phyloP scores from a whole-genome alignment of 2,113 vertebrate species.

The Propithecus coquereli region DNA sequence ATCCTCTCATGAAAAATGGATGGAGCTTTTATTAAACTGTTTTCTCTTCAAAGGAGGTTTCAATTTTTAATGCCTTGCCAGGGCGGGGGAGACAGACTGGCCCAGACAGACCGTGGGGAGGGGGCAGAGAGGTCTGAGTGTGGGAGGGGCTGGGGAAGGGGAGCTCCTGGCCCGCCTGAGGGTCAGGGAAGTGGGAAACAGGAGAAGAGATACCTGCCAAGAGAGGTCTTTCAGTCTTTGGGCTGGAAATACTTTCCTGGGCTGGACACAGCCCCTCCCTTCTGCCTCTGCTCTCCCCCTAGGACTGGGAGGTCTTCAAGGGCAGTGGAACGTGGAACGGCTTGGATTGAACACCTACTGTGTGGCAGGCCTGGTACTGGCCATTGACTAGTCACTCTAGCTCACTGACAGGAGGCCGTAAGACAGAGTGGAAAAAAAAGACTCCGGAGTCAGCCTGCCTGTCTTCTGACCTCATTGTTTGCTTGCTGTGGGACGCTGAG shows the following conservation, averaged over 20 bases:
- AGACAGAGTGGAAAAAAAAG: neutral
- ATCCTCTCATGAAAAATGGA: constrained; percentile 73
- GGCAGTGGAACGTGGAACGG: neutral
- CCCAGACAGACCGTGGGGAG: neutral
- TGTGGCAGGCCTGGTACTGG: neutral
- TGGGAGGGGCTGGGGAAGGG: neutral
- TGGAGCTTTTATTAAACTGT: constrained; percentile 75
- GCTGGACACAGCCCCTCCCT: neutral
- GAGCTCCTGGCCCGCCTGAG: neutral
- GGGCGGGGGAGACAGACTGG: constrained; percentile 36
- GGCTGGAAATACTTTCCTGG: neutral
- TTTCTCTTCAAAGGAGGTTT: constrained; percentile 73
- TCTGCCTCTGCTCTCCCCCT: neutral
- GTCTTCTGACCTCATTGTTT: neutral
- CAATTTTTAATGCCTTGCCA: constrained; percentile 71
- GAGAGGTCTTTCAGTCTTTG: neutral
- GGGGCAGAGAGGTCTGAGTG: neutral
- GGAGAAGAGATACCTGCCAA: neutral
- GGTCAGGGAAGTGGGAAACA: neutral
- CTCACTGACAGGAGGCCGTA: neutral
- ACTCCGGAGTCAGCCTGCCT: neutral
- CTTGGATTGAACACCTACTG: neutral
- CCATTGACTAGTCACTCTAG: neutral
- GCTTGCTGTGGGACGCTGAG: neutral
- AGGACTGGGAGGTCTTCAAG: neutral